Base-by-base conservation (phyloP, 2,113 vertebrate genomes). In the Choloepus hoffmanni region DNA sequence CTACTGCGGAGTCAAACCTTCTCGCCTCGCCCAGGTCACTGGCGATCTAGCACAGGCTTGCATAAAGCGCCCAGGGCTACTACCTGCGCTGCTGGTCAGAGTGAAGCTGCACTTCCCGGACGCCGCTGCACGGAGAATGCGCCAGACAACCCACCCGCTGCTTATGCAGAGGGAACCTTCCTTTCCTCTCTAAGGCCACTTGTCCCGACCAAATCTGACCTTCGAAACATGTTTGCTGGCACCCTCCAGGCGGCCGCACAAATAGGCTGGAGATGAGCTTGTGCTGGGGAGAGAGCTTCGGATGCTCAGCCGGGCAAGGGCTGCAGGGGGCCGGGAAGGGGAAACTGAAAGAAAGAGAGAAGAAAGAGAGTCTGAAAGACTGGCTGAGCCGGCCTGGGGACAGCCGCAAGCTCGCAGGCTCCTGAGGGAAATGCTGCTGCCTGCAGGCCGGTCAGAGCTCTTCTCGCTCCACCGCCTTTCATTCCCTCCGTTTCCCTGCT, bases 41-140 rank as follows among this genome's bases (percentile, higher is more conserved):
- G 67, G 30, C 7, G 62, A 82, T 15, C n/a, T 1, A 0, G 50
- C 76, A 28, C 68, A 33, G 21, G 30, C 85, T 7, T 3, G 81
- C 15, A 26, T 18, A 6, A 60, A 62, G 89, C 65, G n/a, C 9
- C 5, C 13, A 5, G 28, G 87, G 76, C 48, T 48, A 67, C 40
- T 14, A 73, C 86, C 60, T 40, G 7, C 43, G 74, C 82, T 4
- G 48, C 63, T 13, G 1, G 88, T 67, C 21, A 13, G 21, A 11
- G 92, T 36, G 88, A 96, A 94, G 63, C 87, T 40, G 92, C 90
- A 78, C 88, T 95, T 85, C 90, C 90, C 21, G 43, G 94, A 90
- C 40, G 60, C 88, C 13, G 89, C 96, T 79, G 78, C 24, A 65
- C 19, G 30, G 78, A 30, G 24, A 72, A 48, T 6, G 95, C 84